Evolutionary conservation across 2,888 invertebrate genomes (phyloP), one percentile per base, ranked within the genome.

Genomic region (Dastarcus helophoroides): DNA sequence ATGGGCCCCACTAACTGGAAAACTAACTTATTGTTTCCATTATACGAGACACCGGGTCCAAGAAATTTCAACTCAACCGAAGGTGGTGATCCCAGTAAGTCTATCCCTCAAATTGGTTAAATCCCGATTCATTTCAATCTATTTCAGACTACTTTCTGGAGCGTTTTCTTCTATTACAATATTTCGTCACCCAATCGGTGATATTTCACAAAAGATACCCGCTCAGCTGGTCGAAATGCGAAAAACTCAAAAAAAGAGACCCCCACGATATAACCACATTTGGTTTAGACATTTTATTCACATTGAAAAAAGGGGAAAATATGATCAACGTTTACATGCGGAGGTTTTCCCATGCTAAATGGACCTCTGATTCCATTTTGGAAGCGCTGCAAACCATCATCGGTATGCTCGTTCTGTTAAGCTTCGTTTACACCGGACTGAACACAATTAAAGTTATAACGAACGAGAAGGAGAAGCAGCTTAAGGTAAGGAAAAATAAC

Each of bases 381-480:
- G 7, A 19, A 19, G 19, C 19, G 6, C n/a, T 19, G n/a, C 69
- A 76, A 49, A 55, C 65, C 7, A 67, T 80, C 43, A 69, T 89
- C 35, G 79, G 88, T 0, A 63, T 83, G 39, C 76, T 89, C 28
- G 64, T 90, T 14, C 65, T 85, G 60, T 63, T 89, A n/a, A 81
- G 83, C 51, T 88, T 83, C 50, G 76, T 82, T 30, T 83, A 86
- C 53, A 76, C 80, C 0, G 77, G 79, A 29, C 75, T 84, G n/a
- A 83, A 80, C 47, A 81, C 79, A 17, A 76, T 79, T 2, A 78
- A 81, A 58, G 73, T 71, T 23, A 67, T 84, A 14, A 75, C 79
- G 0, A 64, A 73, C 16, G 84, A 85, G 57, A 85, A 84, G 51
- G 83, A 85, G 55, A 66, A 70, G 36, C 74, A 78, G 44, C 56